Base-by-base conservation (phyloP, 2,888 invertebrate genomes). In the Ophion costatus region DNA sequence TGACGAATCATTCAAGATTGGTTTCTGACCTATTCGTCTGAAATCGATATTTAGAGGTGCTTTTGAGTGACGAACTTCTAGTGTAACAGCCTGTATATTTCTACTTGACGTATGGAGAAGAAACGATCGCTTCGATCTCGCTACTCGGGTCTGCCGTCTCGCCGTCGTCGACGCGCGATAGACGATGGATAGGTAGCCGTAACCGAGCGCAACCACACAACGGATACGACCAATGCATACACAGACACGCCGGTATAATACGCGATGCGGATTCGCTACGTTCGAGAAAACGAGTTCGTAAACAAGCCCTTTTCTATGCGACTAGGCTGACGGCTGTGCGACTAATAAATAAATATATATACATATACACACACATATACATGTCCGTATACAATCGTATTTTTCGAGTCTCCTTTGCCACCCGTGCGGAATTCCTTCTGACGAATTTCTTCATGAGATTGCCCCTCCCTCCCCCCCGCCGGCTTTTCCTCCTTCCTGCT, bases 231-330 rank as follows among this genome's bases (percentile, higher is more conserved):
- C 38, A 42, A 2, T 33, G 3, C 4, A n/a, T 59, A 70, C 14
- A 33, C 14, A 33, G 59, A 75, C 38, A 38, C 38, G 38, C 38
- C 9, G 38, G 38, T 38, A 38, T 9, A 38, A 38, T 38, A 38
- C 38, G 9, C 38, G 38, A 38, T 38, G 38, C 38, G 38, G 38
- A 83, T 79, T 83, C 70, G 86, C 87, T 80, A 73, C 38, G 38
- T 38, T 38, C 83, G 85, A 82, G 87, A 88, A 87, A 89, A 90
- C 90, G 86, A 90, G 90, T 90, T 90, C 89, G 87, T 89, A 88
- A 90, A 90, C 89, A 90, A 88, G 89, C 89, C 85, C 88, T 84
- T 87, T 89, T 86, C 73, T 86, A 87, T 82, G 57, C 38, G 64
- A 64, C 38, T 38, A 38, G 38, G 38, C 38, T 38, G 4, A 38